Evolutionary conservation across 2,797 vertebrate species (phyloP).

Genomic region (Gallinago solitaria): DNA sequence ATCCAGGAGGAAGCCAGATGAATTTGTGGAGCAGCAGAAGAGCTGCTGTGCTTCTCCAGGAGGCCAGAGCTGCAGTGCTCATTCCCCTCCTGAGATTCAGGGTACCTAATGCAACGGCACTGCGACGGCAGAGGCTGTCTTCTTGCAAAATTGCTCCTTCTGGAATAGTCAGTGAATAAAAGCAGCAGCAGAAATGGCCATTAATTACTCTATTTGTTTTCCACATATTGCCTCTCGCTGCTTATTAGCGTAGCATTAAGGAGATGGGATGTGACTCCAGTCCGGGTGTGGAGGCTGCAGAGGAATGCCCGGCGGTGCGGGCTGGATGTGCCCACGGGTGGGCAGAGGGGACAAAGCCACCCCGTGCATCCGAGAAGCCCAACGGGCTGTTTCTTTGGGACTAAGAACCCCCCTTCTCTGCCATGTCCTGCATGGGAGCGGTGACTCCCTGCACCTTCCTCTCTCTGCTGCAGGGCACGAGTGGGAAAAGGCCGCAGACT

Average conservation of each 20-base stretch:
- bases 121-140: background rate
- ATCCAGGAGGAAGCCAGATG: background rate
- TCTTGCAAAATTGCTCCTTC: background rate
- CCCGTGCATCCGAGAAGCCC: accelerated
- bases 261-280: background rate
- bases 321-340: accelerated
- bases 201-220: slow-evolving; percentile 27
- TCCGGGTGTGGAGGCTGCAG: background rate
- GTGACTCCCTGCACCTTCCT: background rate
- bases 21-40: background rate
- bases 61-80: background rate
- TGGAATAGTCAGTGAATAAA: background rate
- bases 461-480: background rate
- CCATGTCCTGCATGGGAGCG: accelerated
- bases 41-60: background rate
- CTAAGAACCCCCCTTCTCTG: accelerated
- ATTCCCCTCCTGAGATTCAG: no score
- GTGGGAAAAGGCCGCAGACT: accelerated
- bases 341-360: background rate
- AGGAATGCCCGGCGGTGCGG: background rate
- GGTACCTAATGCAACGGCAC: background rate
- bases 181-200: slow-evolving; percentile 13
- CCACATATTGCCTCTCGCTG: background rate
- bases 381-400: background rate
- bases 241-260: background rate